A percentile compares a stretch with the other conserved stretches of the same genome.
phyloP scores from a whole-genome alignment of 2,113 vertebrate species.

The Corythornis madagascariensis region DNA sequence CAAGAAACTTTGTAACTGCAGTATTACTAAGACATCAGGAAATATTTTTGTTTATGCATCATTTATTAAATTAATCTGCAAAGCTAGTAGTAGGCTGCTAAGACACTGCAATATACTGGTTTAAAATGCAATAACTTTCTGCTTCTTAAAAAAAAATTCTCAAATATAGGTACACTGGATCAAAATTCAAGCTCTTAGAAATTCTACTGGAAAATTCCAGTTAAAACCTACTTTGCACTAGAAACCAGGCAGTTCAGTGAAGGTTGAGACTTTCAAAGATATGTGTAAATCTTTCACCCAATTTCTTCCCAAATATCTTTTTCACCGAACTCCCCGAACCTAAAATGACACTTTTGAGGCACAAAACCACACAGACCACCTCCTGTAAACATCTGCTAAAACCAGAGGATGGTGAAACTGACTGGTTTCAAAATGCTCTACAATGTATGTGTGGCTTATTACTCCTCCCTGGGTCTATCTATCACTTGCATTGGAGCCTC shows the following conservation, averaged over 20 bases:
- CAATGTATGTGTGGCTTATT: not conserved
- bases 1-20: not conserved
- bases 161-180: not conserved
- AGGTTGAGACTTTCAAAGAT: not conserved
- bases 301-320: not conserved
- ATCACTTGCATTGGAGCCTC: not conserved
- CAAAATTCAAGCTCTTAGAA: not conserved
- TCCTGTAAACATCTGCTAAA: not conserved
- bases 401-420: not conserved
- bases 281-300: not conserved
- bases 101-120: not conserved
- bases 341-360: not conserved
- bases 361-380: not conserved
- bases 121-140: not conserved
- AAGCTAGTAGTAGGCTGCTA: not conserved
- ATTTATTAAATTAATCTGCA: not conserved
- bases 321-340: not conserved
- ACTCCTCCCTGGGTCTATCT: not conserved
- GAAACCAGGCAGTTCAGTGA: not conserved
- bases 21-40: not conserved
- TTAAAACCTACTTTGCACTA: not conserved
- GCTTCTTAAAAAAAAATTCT: not conserved
- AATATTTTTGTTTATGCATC: not conserved
- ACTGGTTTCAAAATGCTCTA: not conserved
- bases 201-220: not conserved